phyloP scores from a whole-genome alignment of 1,140 invertebrate genomes.

The Hormaphis cornu region DNA sequence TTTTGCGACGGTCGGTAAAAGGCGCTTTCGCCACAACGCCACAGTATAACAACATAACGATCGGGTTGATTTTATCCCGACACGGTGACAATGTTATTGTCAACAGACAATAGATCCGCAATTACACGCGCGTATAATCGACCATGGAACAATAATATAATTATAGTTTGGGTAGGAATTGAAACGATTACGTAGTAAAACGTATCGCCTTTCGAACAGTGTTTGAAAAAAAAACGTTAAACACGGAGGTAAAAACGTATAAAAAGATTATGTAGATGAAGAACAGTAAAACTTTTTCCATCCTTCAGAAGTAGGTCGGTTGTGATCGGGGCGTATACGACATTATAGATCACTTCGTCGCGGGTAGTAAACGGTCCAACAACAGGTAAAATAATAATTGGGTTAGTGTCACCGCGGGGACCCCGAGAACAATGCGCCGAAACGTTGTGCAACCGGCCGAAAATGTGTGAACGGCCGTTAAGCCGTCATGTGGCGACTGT shows the following conservation, averaged over 20 bases:
- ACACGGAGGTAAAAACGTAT: no score
- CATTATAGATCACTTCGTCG: constrained; percentile 6
- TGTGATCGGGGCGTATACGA: not conserved
- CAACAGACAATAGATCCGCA: not conserved
- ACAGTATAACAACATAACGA: not conserved
- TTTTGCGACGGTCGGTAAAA: not conserved
- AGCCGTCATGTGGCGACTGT: constrained; percentile 26
- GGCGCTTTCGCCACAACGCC: not conserved
- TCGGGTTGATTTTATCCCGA: not conserved
- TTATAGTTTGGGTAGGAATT: not conserved
- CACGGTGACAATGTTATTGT: not conserved
- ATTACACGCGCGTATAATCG: not conserved
- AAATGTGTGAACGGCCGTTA: constrained; percentile 15
- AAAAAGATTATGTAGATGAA: no score
- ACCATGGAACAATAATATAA: not conserved
- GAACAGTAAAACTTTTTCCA: no score
- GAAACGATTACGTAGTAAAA: no score
- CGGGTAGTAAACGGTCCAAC: constrained; percentile 18
- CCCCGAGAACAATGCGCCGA: constrained; percentile 7
- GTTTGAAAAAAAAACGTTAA: no score
- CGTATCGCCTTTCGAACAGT: no score
- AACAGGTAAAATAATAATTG: constrained; percentile 2
- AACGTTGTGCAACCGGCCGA: constrained; percentile 12
- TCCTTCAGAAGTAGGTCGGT: no score
- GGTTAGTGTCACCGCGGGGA: not conserved